Percentiles rank a stretch among this genome's conserved stretches.
Evolutionary conservation across 2,888 invertebrate species (phyloP).

Genomic region (Phytoseiulus persimilis): DNA sequence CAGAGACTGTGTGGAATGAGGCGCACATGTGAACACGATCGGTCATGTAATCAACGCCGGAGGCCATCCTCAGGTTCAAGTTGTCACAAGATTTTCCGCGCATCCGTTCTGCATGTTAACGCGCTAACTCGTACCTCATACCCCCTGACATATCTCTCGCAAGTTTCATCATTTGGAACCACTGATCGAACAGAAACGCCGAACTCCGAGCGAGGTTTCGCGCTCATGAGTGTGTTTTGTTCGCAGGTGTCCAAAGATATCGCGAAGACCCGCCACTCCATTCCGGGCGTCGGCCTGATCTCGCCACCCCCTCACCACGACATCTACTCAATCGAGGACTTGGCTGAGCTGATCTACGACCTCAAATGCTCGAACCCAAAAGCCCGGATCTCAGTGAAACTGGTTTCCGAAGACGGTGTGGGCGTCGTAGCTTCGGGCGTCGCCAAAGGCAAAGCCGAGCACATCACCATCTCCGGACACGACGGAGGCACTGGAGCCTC

Average conservation of each 20-base stretch:
- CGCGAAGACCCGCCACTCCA: constrained; percentile 86
- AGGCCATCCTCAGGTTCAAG: constrained; percentile 5
- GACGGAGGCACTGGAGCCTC: constrained; percentile 98
- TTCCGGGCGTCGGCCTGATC: constrained; percentile 91
- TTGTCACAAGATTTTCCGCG: background rate
- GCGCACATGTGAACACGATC: constrained; percentile 5
- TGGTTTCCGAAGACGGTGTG: constrained; percentile 96
- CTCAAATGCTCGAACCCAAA: constrained; percentile 91
- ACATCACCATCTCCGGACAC: constrained; percentile 96
- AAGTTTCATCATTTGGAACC: background rate
- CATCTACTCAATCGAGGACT: constrained; percentile 97
- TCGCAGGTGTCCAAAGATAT: constrained; percentile 85
- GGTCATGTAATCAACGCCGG: background rate
- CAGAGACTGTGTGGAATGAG: background rate
- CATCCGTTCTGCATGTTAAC: background rate
- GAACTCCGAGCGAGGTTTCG: too few relatives aligned
- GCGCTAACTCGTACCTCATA: background rate
- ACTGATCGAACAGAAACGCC: too few relatives aligned
- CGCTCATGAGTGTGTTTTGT: background rate
- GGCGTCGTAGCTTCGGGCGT: constrained; percentile 98
- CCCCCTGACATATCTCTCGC: background rate
- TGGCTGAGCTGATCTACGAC: constrained; percentile 95
- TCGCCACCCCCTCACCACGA: constrained; percentile 99
- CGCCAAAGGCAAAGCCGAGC: constrained; percentile 86
- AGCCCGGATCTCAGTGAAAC: constrained; percentile 89